Conservation (phyloP, 2,797 vertebrate genomes). For the Masticophis lateralis region DNA sequence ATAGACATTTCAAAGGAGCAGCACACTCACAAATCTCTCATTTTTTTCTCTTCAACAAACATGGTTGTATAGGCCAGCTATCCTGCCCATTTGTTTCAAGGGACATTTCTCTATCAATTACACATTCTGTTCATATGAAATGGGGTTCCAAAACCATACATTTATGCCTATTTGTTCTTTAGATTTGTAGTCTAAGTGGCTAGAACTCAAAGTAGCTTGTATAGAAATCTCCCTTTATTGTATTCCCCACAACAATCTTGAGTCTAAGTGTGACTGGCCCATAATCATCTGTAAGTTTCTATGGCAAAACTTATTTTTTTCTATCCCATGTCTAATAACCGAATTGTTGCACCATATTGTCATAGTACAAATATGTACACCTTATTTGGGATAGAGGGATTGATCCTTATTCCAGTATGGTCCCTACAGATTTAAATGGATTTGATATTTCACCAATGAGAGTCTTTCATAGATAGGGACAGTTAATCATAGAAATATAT, state of each 20-base stretch:
- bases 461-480: neutral
- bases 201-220: neutral
- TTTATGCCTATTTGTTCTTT: neutral
- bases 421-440: neutral
- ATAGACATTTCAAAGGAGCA: neutral
- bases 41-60: neutral
- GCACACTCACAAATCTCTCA: neutral
- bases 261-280: neutral
- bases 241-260: neutral
- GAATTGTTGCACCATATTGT: neutral
- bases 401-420: neutral
- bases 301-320: neutral
- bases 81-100: neutral
- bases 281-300: neutral
- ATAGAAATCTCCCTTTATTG: neutral
- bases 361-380: neutral
- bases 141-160: neutral
- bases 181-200: neutral
- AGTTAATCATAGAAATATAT: neutral
- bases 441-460: neutral
- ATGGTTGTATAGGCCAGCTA: neutral
- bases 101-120: neutral
- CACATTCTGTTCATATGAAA: neutral
- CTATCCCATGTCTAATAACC: neutral
- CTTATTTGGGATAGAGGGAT: neutral